Evolutionary conservation across 1,140 invertebrate genomes (phyloP).

Genomic region (Campoletis sonorensis): DNA sequence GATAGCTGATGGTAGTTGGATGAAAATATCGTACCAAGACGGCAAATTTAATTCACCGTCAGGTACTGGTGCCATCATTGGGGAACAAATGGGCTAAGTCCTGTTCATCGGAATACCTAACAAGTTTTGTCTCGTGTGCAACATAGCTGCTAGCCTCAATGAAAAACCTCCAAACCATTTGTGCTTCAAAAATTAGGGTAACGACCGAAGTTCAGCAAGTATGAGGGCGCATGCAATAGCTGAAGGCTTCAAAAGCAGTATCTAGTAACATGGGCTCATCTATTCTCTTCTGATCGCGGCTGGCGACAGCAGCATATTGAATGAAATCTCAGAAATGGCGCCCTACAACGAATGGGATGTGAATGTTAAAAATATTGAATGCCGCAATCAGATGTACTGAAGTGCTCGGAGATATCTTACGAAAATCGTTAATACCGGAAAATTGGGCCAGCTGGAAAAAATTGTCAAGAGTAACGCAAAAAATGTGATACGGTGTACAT

Average conservation of each 20-base stretch:
- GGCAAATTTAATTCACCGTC: constrained; percentile 53
- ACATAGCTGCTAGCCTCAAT: background rate
- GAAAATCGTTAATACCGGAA: background rate
- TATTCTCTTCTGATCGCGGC: constrained; percentile 67
- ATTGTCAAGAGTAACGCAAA: background rate
- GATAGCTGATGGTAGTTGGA: constrained; percentile 66
- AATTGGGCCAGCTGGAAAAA: background rate
- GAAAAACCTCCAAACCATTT: constrained; percentile 48
- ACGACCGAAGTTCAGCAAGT: constrained; percentile 52
- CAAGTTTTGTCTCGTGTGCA: constrained; percentile 69
- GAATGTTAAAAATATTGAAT: constrained; percentile 34
- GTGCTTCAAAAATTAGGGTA: constrained; percentile 59
- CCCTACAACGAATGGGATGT: constrained; percentile 34
- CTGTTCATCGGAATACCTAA: constrained; percentile 69
- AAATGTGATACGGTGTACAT: background rate
- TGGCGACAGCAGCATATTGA: constrained; percentile 53
- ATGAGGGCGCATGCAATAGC: constrained; percentile 70
- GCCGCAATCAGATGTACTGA: constrained; percentile 40
- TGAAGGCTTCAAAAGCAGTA: constrained; percentile 66
- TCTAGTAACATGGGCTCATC: constrained; percentile 63
- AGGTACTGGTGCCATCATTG: constrained; percentile 66
- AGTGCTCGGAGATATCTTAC: background rate
- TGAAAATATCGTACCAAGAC: constrained; percentile 61
- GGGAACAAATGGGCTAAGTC: constrained; percentile 65
- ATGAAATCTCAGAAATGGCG: background rate